Conservation (phyloP, 2,888 invertebrate genomes). For the Nomada ferruginata region DNA sequence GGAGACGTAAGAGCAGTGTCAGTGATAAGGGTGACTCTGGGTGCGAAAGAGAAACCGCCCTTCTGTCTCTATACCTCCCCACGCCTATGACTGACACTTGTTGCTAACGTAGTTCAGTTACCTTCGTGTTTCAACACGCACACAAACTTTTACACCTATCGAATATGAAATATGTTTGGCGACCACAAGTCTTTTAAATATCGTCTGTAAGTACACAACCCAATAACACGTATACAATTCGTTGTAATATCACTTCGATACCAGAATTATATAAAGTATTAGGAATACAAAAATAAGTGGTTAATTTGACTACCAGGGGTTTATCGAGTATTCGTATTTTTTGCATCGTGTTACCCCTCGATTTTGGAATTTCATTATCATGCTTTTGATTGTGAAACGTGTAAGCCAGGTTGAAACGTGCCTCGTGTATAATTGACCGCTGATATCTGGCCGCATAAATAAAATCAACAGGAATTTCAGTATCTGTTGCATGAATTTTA, state of each 20-base stretch:
- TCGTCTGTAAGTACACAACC: too few relatives aligned
- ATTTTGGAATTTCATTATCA: constrained; percentile 15
- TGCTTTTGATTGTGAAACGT: constrained; percentile 17
- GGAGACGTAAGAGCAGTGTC: constrained; percentile 6
- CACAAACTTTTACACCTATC: not conserved
- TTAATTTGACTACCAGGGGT: too few relatives aligned
- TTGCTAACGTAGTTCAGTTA: constrained; percentile 55
- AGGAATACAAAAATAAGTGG: too few relatives aligned
- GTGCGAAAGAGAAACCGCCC: constrained; percentile 11
- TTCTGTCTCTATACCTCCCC: not conserved
- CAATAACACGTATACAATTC: not conserved
- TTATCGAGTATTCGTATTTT: not conserved
- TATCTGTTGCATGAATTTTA: not conserved
- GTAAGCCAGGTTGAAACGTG: constrained; percentile 18
- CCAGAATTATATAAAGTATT: too few relatives aligned
- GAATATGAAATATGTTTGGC: not conserved
- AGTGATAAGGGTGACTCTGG: constrained; percentile 46
- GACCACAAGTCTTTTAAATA: not conserved
- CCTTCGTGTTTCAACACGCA: constrained; percentile 16
- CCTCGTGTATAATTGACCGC: constrained; percentile 27
- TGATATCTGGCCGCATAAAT: constrained; percentile 28
- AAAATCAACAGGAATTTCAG: not conserved
- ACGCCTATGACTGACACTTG: constrained; percentile 58
- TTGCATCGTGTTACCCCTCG: not conserved
- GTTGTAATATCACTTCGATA: too few relatives aligned